phyloP scores from a whole-genome alignment of 2,797 vertebrate species.

The Atherinosoma microstoma region DNA sequence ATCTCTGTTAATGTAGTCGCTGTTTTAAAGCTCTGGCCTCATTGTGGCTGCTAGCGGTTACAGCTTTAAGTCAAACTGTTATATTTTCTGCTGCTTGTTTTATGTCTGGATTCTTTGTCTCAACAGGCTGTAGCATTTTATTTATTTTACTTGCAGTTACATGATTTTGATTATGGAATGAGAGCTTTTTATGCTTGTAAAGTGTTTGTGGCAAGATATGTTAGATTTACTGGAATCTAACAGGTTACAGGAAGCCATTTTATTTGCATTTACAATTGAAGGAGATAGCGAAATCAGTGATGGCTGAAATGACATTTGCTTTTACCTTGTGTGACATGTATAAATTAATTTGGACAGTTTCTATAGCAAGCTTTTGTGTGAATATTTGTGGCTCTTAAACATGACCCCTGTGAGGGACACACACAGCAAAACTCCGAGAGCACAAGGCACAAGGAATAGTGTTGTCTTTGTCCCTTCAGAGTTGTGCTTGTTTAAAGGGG shows the following conservation, averaged over 20 bases:
- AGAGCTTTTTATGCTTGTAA: slow-evolving; percentile 30
- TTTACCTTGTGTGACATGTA: slow-evolving; percentile 16
- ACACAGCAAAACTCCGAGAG: slow-evolving; percentile 23
- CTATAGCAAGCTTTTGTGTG: slow-evolving; percentile 42
- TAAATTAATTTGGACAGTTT: slow-evolving; percentile 10
- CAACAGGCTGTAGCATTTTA: slow-evolving; percentile 27
- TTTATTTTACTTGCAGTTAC: slow-evolving; percentile 5
- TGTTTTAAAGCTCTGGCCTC: slow-evolving; percentile 11
- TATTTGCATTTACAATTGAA: slow-evolving; percentile 2
- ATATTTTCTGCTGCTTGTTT: slow-evolving; percentile 27
- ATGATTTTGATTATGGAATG: slow-evolving; percentile 39
- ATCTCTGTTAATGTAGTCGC: slow-evolving; percentile 14
- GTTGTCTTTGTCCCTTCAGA: slow-evolving; percentile 78
- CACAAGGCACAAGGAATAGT: slow-evolving; percentile 58
- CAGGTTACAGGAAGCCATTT: slow-evolving; percentile 27
- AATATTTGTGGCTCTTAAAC: slow-evolving; percentile 46
- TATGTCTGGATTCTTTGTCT: slow-evolving; percentile 15
- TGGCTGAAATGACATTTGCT: slow-evolving; percentile 21
- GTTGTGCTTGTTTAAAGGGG: slow-evolving; percentile 72
- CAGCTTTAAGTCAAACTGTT: slow-evolving; percentile 26
- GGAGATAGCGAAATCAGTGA: slow-evolving; percentile 4
- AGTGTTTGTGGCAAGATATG: slow-evolving; percentile 35
- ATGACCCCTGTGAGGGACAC: slow-evolving; percentile 45
- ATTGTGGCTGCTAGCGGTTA: slow-evolving; percentile 6
- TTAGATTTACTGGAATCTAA: slow-evolving; percentile 40